Evolutionary conservation across 2,888 invertebrate species (phyloP).

Genomic region (Bimastos eiseni): DNA sequence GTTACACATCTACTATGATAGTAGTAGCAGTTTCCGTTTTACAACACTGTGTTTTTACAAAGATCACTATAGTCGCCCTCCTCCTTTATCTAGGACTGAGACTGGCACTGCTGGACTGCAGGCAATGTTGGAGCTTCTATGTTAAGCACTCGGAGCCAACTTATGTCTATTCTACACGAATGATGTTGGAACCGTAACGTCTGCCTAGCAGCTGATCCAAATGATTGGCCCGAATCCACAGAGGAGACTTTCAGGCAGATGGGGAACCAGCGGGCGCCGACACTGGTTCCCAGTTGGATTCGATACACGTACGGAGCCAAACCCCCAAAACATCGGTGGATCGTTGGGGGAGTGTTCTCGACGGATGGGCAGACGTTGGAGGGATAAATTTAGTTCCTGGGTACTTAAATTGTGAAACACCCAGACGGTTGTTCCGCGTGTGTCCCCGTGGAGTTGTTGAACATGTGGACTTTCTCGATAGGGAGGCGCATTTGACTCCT

Average conservation of each 20-base stretch:
- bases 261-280: neutral
- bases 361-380: neutral
- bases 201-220: neutral
- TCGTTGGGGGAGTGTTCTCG: neutral
- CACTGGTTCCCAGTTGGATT: neutral
- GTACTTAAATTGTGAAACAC: slow-evolving; percentile 6
- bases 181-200: neutral
- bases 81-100: too few species aligned
- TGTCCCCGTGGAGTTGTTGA: neutral
- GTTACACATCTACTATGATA: too few species aligned
- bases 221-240: neutral
- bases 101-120: too few species aligned
- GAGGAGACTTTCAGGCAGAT: neutral
- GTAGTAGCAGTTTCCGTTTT: too few species aligned
- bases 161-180: neutral
- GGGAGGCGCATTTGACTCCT: neutral
- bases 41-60: too few species aligned
- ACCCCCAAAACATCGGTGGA: neutral
- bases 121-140: too few species aligned
- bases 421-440: neutral
- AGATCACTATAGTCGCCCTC: too few species aligned
- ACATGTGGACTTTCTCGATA: neutral
- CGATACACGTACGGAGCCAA: neutral
- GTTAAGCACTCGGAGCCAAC: neutral
- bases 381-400: neutral